Conservation (phyloP, 2,888 invertebrate genomes). For the Lepidochrysops patricia region DNA sequence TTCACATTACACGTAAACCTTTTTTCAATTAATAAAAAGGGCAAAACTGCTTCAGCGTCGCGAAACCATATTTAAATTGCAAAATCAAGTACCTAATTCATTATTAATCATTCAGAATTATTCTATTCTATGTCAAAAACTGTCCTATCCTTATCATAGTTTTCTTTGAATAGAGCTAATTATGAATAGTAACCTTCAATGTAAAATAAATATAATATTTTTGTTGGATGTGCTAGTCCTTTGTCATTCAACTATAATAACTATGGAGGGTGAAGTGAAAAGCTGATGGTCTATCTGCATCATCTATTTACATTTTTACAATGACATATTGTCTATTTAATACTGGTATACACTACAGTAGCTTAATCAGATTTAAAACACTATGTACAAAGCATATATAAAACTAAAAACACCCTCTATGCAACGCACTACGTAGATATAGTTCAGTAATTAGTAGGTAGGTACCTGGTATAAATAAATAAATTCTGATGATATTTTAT, state of each 20-base stretch:
- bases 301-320: constrained; percentile 8
- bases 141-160: not conserved
- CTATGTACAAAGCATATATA: too few species aligned
- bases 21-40: not conserved
- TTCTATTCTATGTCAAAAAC: not conserved
- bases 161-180: not conserved
- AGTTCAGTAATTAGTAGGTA: not conserved
- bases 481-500: not conserved
- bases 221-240: not conserved
- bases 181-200: not conserved
- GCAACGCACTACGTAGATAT: not conserved
- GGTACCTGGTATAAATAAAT: not conserved
- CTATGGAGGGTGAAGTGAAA: not conserved
- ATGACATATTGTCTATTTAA: not conserved
- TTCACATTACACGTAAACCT: not conserved
- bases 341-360: not conserved
- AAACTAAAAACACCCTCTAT: too few species aligned
- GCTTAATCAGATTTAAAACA: not conserved
- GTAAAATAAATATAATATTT: not conserved
- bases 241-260: not conserved
- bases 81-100: not conserved
- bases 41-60: not conserved
- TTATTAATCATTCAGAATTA: not conserved
- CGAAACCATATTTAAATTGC: not conserved
- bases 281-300: not conserved